Evolutionary conservation across 2,888 invertebrate genomes (phyloP).

Genomic region (Eumacrocentrus americanus): DNA sequence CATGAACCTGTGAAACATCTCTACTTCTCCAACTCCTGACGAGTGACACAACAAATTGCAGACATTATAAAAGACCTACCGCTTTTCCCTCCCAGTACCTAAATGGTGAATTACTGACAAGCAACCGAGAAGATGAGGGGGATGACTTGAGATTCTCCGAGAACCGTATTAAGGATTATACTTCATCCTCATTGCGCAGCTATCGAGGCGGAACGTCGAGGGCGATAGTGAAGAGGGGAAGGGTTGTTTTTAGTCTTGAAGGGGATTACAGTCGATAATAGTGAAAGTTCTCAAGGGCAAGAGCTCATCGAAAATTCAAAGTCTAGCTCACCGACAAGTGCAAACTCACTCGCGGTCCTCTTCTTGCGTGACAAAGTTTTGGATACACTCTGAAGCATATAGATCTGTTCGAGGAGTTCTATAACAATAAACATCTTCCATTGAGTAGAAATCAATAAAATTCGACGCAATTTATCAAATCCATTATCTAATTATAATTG

Average conservation of each 20-base stretch:
- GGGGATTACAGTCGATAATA: neutral
- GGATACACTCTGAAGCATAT: neutral
- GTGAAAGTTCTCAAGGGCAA: slow-evolving; percentile 10
- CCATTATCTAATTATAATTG: too few species aligned
- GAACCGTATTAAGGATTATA: neutral
- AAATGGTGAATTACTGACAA: neutral
- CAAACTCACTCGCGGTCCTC: neutral
- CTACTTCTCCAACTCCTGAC: too few species aligned
- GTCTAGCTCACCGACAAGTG: neutral
- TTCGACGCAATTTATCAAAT: too few species aligned
- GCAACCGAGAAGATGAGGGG: neutral
- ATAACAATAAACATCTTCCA: too few species aligned
- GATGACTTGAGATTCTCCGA: slow-evolving; percentile 6
- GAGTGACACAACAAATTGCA: neutral
- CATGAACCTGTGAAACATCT: too few species aligned
- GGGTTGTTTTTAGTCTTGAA: neutral
- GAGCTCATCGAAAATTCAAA: slow-evolving; percentile 15
- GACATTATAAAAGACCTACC: neutral
- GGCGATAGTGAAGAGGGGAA: neutral
- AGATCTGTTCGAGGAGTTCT: too few species aligned
- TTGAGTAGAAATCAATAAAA: too few species aligned
- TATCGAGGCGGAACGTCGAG: neutral
- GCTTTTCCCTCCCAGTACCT: too few species aligned
- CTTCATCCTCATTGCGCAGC: neutral
- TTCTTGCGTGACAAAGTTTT: neutral